These are phyloP conservation scores for Clivina fossor DNA, from an alignment of 2,888 invertebrate genomes.

Conservation along the genomic window DNA sequence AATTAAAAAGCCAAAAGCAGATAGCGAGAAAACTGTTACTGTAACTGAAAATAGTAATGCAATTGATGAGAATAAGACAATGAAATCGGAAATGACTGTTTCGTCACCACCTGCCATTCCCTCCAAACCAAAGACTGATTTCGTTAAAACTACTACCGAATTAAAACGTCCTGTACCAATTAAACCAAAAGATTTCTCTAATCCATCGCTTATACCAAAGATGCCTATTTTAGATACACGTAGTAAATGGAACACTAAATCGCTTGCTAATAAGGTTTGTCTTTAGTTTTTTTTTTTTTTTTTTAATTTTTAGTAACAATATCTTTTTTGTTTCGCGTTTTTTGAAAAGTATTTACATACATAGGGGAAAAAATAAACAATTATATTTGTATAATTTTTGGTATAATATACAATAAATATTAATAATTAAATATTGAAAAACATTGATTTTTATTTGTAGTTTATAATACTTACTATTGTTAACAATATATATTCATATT, in stretches of 20 bases:
- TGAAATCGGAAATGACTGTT: no score
- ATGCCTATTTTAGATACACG: constrained; percentile 50
- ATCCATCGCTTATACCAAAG: constrained; percentile 44
- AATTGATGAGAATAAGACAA: constrained; percentile 1
- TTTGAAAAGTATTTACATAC: no score
- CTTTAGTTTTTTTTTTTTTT: constrained; percentile 40
- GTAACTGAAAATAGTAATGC: constrained; percentile 6
- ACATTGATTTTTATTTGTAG: no score
- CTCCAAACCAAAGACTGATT: constrained; percentile 26
- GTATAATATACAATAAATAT: no score
- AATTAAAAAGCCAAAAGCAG: background rate
- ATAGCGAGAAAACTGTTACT: constrained; percentile 5
- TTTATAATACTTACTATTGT: no score
- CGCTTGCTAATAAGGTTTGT: constrained; percentile 49
- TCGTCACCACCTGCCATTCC: constrained; percentile 17
- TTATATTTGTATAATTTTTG: no score
- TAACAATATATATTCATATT: no score
- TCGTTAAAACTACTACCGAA: constrained; percentile 3
- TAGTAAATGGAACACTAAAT: constrained; percentile 44
- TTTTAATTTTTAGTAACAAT: constrained; percentile 28
- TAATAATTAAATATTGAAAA: no score
- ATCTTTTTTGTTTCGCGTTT: no score
- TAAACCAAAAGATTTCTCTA: constrained; percentile 29
- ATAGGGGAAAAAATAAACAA: no score
- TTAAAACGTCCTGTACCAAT: constrained; percentile 30